These are phyloP conservation scores for Gnathonemus echidnorhynchus DNA, from an alignment of 2,113 vertebrate species.

Conservation along the genomic window DNA sequence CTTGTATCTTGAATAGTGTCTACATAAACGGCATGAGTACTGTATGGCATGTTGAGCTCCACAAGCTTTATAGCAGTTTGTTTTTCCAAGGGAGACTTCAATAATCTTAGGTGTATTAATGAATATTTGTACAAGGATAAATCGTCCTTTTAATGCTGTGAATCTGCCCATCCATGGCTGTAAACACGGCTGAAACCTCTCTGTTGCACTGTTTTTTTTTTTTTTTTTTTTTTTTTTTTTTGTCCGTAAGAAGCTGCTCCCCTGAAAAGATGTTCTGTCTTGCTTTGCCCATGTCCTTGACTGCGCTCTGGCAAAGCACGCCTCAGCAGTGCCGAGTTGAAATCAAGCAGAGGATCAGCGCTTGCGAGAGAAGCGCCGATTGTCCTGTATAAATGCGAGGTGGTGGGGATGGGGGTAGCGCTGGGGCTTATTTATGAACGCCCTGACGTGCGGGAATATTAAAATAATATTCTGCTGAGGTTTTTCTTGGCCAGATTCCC, in stretches of 20 bases:
- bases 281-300: conserved; percentile 44
- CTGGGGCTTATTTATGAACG: conserved; percentile 24
- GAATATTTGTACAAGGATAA: background rate
- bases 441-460: conserved; percentile 5
- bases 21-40: background rate
- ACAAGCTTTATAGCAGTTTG: background rate
- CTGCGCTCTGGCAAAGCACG: conserved; percentile 31
- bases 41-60: background rate
- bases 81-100: background rate
- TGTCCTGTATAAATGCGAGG: conserved; percentile 43
- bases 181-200: background rate
- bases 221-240: conserved; percentile 10
- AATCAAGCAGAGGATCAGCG: background rate
- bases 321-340: background rate
- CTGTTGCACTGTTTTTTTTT: conserved; percentile 16
- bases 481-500: conserved; percentile 5
- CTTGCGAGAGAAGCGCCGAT: background rate
- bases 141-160: background rate
- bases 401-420: conserved; percentile 13
- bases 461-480: background rate
- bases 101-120: background rate
- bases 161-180: background rate
- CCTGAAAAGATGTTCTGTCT: conserved; percentile 40
- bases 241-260: conserved; percentile 19
- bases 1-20: background rate